Percentiles rank a stretch among this genome's conserved stretches.
Conservation (phyloP, 2,888 invertebrate species). For the Tanytarsus gracilentus region DNA sequence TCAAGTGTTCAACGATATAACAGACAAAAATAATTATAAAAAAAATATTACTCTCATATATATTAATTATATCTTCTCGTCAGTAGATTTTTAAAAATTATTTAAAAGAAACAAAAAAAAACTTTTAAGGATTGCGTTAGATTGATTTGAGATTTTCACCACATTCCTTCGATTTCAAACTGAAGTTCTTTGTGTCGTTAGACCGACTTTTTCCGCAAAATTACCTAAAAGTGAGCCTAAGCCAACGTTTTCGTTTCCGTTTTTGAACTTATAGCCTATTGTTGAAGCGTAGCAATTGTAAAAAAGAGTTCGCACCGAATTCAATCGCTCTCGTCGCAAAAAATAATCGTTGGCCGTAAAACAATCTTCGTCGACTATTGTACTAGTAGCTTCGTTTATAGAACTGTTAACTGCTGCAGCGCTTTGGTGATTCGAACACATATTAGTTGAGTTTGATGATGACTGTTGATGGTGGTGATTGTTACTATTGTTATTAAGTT, state of each 20-base stretch:
- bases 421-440: conserved; percentile 23
- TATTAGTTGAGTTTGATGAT: not conserved
- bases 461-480: conserved; percentile 13
- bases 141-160: not conserved
- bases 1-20: too few species aligned
- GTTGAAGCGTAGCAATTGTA: conserved; percentile 31
- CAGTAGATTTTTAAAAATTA: too few species aligned
- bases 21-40: too few species aligned
- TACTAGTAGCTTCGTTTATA: conserved; percentile 23
- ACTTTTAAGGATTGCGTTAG: too few species aligned
- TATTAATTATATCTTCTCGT: conserved; percentile 7
- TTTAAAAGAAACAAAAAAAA: too few species aligned
- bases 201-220: conserved; percentile 30
- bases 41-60: too few species aligned
- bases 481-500: conserved; percentile 13
- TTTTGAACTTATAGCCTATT: conserved; percentile 31
- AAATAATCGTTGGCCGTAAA: conserved; percentile 30
- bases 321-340: conserved; percentile 30
- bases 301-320: conserved; percentile 29
- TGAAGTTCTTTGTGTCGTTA: conserved; percentile 15
- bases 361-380: conserved; percentile 30
- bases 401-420: not conserved
- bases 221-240: conserved; percentile 31
- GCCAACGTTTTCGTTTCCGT: conserved; percentile 29
- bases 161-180: not conserved